phyloP scores from a whole-genome alignment of 2,888 invertebrate genomes.

The Pterobdella sp. region DNA sequence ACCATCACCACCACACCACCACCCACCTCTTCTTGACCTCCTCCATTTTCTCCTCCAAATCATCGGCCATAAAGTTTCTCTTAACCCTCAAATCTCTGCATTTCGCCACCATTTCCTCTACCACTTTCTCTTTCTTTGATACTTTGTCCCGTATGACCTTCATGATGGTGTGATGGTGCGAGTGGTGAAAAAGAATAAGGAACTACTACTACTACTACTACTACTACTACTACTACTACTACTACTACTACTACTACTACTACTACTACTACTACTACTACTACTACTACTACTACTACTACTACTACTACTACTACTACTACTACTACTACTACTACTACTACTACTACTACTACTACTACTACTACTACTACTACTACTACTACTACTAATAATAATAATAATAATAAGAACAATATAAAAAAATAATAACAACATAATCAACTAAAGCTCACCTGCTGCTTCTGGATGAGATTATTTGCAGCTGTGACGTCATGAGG shows the following conservation, averaged over 20 bases:
- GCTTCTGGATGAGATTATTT: slow-evolving; percentile 62
- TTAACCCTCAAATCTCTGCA: slow-evolving; percentile 69
- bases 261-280: too few relatives aligned
- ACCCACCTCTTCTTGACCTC: slow-evolving; percentile 34
- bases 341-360: slow-evolving; percentile 8
- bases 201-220: background rate
- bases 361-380: slow-evolving; percentile 8
- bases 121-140: slow-evolving; percentile 71
- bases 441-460: slow-evolving; percentile 47
- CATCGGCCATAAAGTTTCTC: slow-evolving; percentile 80
- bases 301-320: too few relatives aligned
- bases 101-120: slow-evolving; percentile 62
- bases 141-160: slow-evolving; percentile 77
- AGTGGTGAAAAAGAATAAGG: slow-evolving; percentile 29
- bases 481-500: slow-evolving; percentile 83
- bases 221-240: background rate
- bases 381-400: too few relatives aligned
- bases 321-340: slow-evolving; percentile 8
- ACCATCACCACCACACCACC: background rate
- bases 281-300: too few relatives aligned
- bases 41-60: slow-evolving; percentile 69
- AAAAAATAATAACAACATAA: background rate
- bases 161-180: too few relatives aligned
- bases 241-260: too few relatives aligned
- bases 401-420: background rate